phyloP scores from a whole-genome alignment of 2,888 invertebrate genomes.

The Fabriciana adippe region DNA sequence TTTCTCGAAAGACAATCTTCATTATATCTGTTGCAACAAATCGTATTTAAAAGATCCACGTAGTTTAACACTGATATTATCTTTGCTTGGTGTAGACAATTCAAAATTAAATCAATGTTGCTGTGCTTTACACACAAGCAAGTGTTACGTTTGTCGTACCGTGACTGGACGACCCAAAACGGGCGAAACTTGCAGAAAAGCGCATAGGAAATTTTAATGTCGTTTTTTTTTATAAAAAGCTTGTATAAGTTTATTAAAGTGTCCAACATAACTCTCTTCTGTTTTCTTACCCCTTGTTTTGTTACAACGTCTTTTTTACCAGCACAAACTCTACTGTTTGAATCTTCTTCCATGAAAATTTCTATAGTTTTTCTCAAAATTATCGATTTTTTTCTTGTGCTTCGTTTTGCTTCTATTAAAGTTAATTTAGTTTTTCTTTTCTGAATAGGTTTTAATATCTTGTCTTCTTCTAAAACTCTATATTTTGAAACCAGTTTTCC shows the following conservation, averaged over 20 bases:
- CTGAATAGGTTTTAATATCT: too few species aligned
- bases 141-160: not conserved
- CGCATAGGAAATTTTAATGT: conserved; percentile 14
- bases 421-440: too few species aligned
- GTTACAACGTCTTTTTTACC: conserved; percentile 9
- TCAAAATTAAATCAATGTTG: not conserved
- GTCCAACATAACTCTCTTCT: conserved; percentile 6
- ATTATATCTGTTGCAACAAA: conserved; percentile 4
- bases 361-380: too few species aligned
- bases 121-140: conserved; percentile 1
- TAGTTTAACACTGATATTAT: not conserved
- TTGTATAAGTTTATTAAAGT: conserved; percentile 23
- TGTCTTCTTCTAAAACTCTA: too few species aligned
- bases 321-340: conserved; percentile 5
- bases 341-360: too few species aligned
- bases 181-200: not conserved
- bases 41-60: not conserved
- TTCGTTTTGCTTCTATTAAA: too few species aligned
- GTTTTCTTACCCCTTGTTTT: conserved; percentile 5
- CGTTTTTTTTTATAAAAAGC: conserved; percentile 16
- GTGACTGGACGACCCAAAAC: not conserved
- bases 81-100: not conserved
- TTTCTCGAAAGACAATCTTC: not conserved
- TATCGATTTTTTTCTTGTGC: too few species aligned
- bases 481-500: too few species aligned